Base-by-base conservation (phyloP, 1,140 invertebrate species). In the Rhizoglyphus robini region DNA sequence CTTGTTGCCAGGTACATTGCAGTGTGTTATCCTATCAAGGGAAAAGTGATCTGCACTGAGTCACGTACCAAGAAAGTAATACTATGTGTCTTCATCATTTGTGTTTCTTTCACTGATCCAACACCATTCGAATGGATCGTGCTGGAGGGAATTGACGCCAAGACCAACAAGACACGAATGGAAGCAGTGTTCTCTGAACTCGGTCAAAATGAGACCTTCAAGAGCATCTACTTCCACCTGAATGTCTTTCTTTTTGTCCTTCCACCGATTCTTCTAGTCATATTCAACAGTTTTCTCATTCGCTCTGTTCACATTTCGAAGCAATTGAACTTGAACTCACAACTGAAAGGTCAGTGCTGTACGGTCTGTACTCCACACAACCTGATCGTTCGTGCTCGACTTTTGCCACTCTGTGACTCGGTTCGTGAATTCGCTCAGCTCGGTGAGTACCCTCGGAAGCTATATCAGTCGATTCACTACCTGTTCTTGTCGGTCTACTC, bases 251-350 rank as follows among this genome's bases (percentile, higher is more conserved):
- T 81, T 0, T 87, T 86, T 72, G 81, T 83, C 2, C 74, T 86
- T 18, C 86, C 86, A 0, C 74, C 88, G 1, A 68, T 82, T 2
- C 73, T 87, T 1, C 75, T 88, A 63, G 79, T 81, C 11, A 79
- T 83, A n/a, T 86, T 88, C 71, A 88, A 88, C 74, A 81, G 80
- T 59, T 82, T 87, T 67, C 78, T 88, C 15, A 81, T 88, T 13
- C 74, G 78, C 63, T 79, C 84, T 11, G 84, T 87, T 1, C 82
- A 81, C 69, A 73, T 77, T 63, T 82, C 83, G n/a, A n/a, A n/a
- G n/a, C n/a, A n/a, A n/a, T n/a, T n/a, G n/a, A n/a, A n/a, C n/a
- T n/a, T n/a, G n/a, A n/a, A n/a, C n/a, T n/a, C n/a, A n/a, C n/a
- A n/a, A n/a, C n/a, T n/a, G n/a, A n/a, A n/a, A n/a, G n/a, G n/a